Percentiles rank a stretch among this genome's conserved stretches.
phyloP scores from a whole-genome alignment of 2,797 vertebrate species.

The Microchirus variegatus region DNA sequence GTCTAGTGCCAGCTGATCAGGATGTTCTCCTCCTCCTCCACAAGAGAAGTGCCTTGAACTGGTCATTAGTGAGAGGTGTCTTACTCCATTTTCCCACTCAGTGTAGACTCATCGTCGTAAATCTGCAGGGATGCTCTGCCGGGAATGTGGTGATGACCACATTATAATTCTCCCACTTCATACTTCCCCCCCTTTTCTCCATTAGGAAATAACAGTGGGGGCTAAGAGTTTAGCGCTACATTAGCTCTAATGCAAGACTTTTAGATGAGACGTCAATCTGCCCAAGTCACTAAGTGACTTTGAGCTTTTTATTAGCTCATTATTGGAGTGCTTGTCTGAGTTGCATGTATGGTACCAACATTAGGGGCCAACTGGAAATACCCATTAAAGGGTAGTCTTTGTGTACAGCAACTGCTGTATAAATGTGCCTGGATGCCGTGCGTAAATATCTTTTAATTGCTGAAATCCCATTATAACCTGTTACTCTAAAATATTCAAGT shows the following conservation, averaged over 20 bases:
- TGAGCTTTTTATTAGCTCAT: conserved; percentile 29
- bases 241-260: conserved; percentile 45
- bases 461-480: background rate
- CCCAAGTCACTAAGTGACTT: conserved; percentile 25
- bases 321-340: conserved; percentile 10
- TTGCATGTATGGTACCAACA: background rate
- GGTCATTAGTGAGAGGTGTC: conserved; percentile 36
- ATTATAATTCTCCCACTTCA: conserved; percentile 32
- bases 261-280: conserved; percentile 29
- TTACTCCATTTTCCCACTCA: conserved; percentile 37
- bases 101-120: conserved; percentile 52
- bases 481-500: background rate
- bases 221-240: conserved; percentile 27
- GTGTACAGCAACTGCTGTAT: background rate
- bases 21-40: background rate
- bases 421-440: background rate
- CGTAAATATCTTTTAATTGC: background rate
- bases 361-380: conserved; percentile 6
- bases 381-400: conserved; percentile 8
- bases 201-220: conserved; percentile 42
- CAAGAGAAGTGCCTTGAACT: conserved; percentile 8
- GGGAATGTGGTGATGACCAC: conserved; percentile 59
- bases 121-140: conserved; percentile 34
- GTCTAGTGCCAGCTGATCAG: conserved; percentile 5
- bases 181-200: conserved; percentile 27